Conservation (phyloP, 2,888 invertebrate species). For the Diaphora mendica region DNA sequence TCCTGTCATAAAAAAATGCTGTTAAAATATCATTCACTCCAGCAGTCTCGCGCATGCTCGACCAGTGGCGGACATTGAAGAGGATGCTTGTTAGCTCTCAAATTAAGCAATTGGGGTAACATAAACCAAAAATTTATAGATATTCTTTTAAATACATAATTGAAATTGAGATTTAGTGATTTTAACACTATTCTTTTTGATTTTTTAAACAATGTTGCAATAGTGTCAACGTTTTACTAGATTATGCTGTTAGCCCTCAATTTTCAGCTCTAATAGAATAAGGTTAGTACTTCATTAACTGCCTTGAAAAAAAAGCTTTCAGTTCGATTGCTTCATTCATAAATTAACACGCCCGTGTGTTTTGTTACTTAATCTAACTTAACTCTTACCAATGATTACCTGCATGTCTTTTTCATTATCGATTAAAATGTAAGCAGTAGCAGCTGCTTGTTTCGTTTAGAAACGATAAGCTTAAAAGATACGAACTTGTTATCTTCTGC, state of each 20-base stretch:
- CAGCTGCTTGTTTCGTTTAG: not conserved
- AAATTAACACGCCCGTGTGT: not conserved
- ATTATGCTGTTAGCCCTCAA: not conserved
- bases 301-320: not conserved
- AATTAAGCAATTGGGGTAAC: not conserved
- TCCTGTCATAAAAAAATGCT: too few species aligned
- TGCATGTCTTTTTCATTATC: not conserved
- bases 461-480: not conserved
- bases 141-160: not conserved
- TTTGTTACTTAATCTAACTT: not conserved
- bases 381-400: not conserved
- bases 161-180: not conserved
- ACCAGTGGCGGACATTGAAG: not conserved
- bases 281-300: not conserved
- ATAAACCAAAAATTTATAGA: not conserved
- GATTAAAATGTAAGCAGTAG: not conserved
- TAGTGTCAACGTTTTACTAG: not conserved
- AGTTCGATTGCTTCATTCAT: not conserved
- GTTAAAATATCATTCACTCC: too few species aligned
- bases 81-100: not conserved
- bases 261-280: not conserved
- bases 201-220: too few species aligned
- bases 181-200: not conserved
- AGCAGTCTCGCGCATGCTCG: not conserved
- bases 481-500: not conserved